Base-by-base conservation (phyloP, 2,888 invertebrate genomes). In the Adelognathus sp. region DNA sequence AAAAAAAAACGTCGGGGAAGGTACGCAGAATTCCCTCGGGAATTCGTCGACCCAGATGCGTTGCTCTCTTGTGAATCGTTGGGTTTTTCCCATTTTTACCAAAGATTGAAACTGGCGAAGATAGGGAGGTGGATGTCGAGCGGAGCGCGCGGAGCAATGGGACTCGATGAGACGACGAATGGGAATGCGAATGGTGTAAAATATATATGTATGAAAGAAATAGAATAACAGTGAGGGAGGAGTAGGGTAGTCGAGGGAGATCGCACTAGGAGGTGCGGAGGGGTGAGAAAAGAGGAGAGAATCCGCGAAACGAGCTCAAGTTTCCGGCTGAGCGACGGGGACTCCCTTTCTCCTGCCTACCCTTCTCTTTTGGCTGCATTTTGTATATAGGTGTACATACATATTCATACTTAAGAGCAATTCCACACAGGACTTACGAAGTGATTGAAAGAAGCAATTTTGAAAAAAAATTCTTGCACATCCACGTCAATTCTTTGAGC, bases 201-300 rank as follows among this genome's bases (percentile, higher is more conserved):
- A 60, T 66, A 73, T 33, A 52, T 39, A 61, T 69, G 14, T 36
- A 46, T 33, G 16, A 63, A 33, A n/a, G 36, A 41, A 31, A 69
- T 1, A n/a, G 9, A 14, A 14, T 24, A 18, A 41, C 18, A 16
- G 21, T 29, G 16, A 3, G 9, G 21, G 24, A 24, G 11, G 9
- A 21, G 3, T 7, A n/a, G 5, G 27, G n/a, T n/a, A 64, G 31
- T 6, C n/a, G 27, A 36, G 21, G 9, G 44, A 60, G 50, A 70
- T 60, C 27, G 70, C 27, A 50, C 50, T 27, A 33, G 46, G 39
- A 39, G 18, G 39, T 60, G 36, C 46, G 61, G 60, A 58, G 67
- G 66, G 63, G 52, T 58, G 72, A 64, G 75, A 52, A 41, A 77
- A 77, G 66, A 77, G 72, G 69, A 63, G 70, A 46, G 33, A 76